phyloP scores from a whole-genome alignment of 2,888 invertebrate species.

The Acleris holmiana region DNA sequence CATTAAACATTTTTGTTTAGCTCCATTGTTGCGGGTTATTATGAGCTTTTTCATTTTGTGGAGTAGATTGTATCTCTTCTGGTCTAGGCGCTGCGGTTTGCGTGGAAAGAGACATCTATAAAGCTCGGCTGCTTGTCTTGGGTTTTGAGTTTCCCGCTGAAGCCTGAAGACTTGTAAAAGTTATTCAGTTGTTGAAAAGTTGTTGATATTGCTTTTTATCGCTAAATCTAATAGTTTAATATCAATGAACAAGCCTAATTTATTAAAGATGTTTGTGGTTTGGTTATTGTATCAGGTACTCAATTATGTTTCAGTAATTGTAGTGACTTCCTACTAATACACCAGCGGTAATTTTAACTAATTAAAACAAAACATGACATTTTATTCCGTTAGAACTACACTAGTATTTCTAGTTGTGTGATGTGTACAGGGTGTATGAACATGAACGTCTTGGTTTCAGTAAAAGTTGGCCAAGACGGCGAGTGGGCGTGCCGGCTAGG shows the following conservation, averaged over 20 bases:
- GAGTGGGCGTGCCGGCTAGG: conserved; percentile 60
- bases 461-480: conserved; percentile 30
- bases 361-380: background rate
- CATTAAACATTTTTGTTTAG: conserved; percentile 81
- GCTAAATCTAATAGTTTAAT: background rate
- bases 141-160: conserved; percentile 12
- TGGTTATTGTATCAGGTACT: conserved; percentile 41
- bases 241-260: background rate
- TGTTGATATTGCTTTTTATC: background rate
- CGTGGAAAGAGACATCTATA: conserved; percentile 58
- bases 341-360: background rate
- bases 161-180: background rate
- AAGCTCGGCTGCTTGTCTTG: conserved; percentile 35
- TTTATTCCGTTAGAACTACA: background rate
- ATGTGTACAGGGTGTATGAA: too few species aligned
- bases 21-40: conserved; percentile 78
- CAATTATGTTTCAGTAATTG: conserved; percentile 45
- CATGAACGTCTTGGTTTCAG: conserved; percentile 10
- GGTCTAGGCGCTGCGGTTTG: conserved; percentile 52
- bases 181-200: background rate
- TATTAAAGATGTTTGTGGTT: conserved; percentile 58
- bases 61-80: conserved; percentile 60
- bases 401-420: too few species aligned
- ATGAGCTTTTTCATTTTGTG: conserved; percentile 77
- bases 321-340: conserved; percentile 40